These are phyloP conservation scores for Rhynchonycteris naso DNA, from an alignment of 2,797 vertebrate genomes.

Conservation along the genomic window DNA sequence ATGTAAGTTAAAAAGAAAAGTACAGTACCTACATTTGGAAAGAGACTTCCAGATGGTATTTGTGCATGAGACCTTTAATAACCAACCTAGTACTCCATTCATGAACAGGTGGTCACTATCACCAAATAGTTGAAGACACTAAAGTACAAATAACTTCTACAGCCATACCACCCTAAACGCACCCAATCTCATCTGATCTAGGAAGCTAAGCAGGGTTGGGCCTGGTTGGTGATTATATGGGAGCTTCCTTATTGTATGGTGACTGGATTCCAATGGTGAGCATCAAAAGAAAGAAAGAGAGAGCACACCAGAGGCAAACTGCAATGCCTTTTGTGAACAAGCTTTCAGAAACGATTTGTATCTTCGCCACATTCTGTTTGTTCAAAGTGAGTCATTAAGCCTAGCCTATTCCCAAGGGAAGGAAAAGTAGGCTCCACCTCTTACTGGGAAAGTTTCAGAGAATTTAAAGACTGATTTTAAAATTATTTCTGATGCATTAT, in stretches of 20 bases:
- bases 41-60: not conserved
- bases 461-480: not conserved
- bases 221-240: too few species aligned
- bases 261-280: not conserved
- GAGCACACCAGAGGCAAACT: not conserved
- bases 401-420: not conserved
- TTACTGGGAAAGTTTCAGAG: not conserved
- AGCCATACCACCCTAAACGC: too few species aligned
- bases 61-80: not conserved
- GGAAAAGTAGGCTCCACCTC: not conserved
- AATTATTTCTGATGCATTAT: slow-evolving; percentile 26
- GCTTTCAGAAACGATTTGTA: not conserved
- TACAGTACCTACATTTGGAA: not conserved
- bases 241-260: not conserved
- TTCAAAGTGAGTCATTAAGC: not conserved
- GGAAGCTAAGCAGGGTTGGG: too few species aligned
- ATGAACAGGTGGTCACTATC: not conserved
- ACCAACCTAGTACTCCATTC: not conserved
- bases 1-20: not conserved
- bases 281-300: not conserved
- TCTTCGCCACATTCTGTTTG: not conserved
- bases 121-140: slow-evolving; percentile 8
- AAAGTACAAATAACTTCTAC: not conserved
- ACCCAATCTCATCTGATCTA: too few species aligned
- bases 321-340: not conserved